These are phyloP conservation scores for Crypturellus undulatus DNA, from an alignment of 2,113 vertebrate species.

Conservation along the genomic window DNA sequence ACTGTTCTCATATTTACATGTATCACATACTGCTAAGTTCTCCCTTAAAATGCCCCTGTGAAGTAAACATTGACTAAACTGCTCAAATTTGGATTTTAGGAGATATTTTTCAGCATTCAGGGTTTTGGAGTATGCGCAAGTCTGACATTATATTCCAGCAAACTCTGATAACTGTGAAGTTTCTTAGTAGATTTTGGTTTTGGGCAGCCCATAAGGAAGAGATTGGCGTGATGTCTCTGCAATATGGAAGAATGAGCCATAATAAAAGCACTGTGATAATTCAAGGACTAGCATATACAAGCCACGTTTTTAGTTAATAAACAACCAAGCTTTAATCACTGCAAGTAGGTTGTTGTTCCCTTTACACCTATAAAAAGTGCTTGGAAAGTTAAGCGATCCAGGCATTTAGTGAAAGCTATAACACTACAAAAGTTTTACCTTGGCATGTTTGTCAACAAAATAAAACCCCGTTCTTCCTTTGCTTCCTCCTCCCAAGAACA, in stretches of 20 bases:
- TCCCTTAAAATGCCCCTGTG: not conserved
- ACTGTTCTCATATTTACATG: not conserved
- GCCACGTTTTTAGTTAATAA: not conserved
- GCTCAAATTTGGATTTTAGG: not conserved
- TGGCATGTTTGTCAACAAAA: not conserved
- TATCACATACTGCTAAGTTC: slow-evolving; percentile 6
- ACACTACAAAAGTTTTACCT: not conserved
- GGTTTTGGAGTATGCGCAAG: not conserved
- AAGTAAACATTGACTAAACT: not conserved
- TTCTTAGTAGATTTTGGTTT: not conserved
- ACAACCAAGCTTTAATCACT: slow-evolving; percentile 29
- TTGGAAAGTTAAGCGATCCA: slow-evolving; percentile 1
- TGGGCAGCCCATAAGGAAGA: not conserved
- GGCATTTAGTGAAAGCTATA: not conserved
- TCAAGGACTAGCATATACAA: slow-evolving; percentile 7
- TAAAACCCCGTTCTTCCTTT: not conserved
- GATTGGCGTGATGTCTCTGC: not conserved
- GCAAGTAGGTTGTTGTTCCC: not conserved
- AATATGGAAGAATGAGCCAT: not conserved
- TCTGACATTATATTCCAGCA: not conserved
- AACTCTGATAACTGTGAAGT: not conserved
- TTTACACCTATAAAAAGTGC: not conserved
- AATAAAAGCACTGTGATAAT: slow-evolving; percentile 16
- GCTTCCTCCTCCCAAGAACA: slow-evolving; percentile 10
- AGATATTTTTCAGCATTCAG: not conserved